Base-by-base conservation (phyloP, 1,140 invertebrate species). In the Proales similis region DNA sequence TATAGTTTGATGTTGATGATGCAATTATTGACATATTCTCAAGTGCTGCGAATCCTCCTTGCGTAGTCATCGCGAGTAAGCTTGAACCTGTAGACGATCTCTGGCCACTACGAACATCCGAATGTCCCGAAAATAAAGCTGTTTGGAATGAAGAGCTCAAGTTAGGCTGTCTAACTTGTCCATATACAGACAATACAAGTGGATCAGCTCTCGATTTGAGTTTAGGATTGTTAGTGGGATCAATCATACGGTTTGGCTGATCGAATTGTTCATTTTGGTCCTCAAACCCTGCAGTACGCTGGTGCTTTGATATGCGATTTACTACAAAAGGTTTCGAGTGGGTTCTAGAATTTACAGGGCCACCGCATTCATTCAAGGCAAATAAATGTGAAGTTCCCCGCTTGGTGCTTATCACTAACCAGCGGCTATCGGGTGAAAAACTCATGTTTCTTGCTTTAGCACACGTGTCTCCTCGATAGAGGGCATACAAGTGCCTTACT, bases 311-410 rank as follows among this genome's bases (percentile, higher is more conserved):
- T 66, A 69, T 66, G 67, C 86, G 83, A 77, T 97, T 97, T 12
- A 96, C 92, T 66, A 97, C 90, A 72, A 90, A 84, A 51, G 86
- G 82, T 29, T 86, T 86, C 32, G 86, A 86, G 76, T 98, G 93
- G 6, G 93, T 97, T 63, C 93, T 81, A 24, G 90, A 83, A 60
- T 85, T 88, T 45, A 89, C 82, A 49, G 84, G 80, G 63, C 80
- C 94, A 65, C 93, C 94, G 72, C 96, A 97, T n/a, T 91, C 87
- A 20, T 88, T 91, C 7, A 97, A 84, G 1, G 93, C 90, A 79
- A 96, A 97, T 42, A 97, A 84, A 73, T 98, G 94, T 14, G 91
- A 94, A 2, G 93, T 97, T 61, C 92, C 93, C 64, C 93, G 83
- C 65, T 93, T 79, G 4, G 93, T 95, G 22, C 88, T 89, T 1